Evolutionary conservation across 2,113 vertebrate species (phyloP).

Genomic region (Numida meleagris): DNA sequence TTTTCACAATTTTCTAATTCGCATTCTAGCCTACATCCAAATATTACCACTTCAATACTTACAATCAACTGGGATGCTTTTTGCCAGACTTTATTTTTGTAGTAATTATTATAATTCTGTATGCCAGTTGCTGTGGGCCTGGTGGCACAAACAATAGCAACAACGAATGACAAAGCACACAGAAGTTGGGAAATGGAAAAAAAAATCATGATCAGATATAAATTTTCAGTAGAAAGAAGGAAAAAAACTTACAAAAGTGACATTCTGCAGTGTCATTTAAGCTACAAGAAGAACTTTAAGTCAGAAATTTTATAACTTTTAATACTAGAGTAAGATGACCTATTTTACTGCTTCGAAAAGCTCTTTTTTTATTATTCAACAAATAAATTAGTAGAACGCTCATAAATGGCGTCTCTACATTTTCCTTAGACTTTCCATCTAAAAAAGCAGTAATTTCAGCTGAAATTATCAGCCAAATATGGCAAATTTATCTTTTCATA

Average conservation of each 20-base stretch:
- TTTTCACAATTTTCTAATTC: background rate
- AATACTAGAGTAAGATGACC: background rate
- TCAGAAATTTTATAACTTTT: background rate
- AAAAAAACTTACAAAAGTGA: background rate
- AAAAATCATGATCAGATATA: background rate
- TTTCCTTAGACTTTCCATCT: background rate
- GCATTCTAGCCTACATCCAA: background rate
- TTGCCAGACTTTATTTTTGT: background rate
- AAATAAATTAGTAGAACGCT: background rate
- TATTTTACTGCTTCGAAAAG: background rate
- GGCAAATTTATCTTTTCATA: background rate
- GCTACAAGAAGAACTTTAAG: background rate
- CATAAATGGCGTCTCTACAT: background rate
- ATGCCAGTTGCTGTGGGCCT: background rate
- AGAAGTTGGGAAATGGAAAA: background rate
- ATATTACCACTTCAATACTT: background rate
- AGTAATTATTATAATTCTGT: conserved; percentile 9
- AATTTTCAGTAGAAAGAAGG: background rate
- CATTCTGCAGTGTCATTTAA: background rate
- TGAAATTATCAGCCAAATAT: background rate
- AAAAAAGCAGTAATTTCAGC: conserved; percentile 18
- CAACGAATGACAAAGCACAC: background rate
- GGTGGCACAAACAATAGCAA: background rate
- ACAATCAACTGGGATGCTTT: background rate
- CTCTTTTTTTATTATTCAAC: background rate